Conservation (phyloP, 2,888 invertebrate genomes). For the Ichneumoninae sp. region DNA sequence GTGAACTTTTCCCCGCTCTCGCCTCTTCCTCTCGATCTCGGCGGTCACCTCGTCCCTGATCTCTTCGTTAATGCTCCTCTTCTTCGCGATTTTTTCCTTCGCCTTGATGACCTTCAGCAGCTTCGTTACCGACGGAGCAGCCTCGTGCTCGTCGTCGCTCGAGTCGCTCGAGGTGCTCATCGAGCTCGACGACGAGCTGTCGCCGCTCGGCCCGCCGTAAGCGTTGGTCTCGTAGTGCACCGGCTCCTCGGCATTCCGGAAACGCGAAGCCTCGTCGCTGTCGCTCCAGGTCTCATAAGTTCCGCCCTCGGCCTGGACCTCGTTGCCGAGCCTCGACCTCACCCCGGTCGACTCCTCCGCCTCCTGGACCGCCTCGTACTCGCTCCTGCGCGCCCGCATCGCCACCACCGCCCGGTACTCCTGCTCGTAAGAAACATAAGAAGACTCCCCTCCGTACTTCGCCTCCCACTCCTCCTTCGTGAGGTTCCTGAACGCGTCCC, state of each 20-base stretch:
- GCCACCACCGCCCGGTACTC: constrained; percentile 52
- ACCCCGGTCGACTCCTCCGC: constrained; percentile 27
- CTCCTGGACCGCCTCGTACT: constrained; percentile 34
- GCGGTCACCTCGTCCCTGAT: constrained; percentile 81
- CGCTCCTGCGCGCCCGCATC: constrained; percentile 28
- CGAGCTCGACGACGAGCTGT: constrained; percentile 49
- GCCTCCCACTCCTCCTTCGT: constrained; percentile 83
- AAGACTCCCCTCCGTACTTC: constrained; percentile 72
- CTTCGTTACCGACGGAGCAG: constrained; percentile 72
- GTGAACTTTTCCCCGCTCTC: constrained; percentile 72
- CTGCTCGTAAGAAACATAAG: constrained; percentile 52
- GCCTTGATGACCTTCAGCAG: constrained; percentile 80
- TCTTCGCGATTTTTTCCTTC: constrained; percentile 79
- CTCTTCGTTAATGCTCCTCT: constrained; percentile 78
- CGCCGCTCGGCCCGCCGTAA: constrained; percentile 36
- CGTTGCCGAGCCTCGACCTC: constrained; percentile 40
- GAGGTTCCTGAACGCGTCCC: constrained; percentile 79
- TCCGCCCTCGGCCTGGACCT: background rate
- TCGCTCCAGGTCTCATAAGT: constrained; percentile 35
- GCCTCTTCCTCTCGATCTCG: constrained; percentile 79
- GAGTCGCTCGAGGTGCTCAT: constrained; percentile 55
- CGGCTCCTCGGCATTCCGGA: constrained; percentile 36
- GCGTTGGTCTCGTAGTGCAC: background rate
- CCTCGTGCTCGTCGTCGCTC: constrained; percentile 55
- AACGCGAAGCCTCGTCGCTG: background rate